phyloP scores from a whole-genome alignment of 1,140 invertebrate genomes.

The Drosophila nebulosa region DNA sequence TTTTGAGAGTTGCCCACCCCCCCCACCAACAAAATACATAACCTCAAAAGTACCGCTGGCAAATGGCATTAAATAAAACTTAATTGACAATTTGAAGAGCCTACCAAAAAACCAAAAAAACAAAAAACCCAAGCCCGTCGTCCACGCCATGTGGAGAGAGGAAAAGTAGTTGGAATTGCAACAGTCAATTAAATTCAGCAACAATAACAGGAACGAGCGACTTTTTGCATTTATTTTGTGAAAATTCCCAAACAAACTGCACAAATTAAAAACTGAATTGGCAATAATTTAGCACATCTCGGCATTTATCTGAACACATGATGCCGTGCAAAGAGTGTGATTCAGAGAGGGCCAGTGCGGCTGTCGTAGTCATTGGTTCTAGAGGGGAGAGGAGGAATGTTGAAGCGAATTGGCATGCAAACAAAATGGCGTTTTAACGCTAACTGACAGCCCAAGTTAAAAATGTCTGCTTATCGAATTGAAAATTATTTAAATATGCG shows the following conservation, averaged over 20 bases:
- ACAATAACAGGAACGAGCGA: conserved; percentile 22
- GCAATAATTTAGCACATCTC: conserved; percentile 76
- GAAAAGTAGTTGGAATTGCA: conserved; percentile 22
- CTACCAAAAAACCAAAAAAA: background rate
- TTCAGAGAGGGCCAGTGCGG: too few species aligned
- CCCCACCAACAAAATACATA: conserved; percentile 38
- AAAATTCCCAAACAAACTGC: conserved; percentile 62
- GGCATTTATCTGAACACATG: conserved; percentile 45
- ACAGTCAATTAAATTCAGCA: conserved; percentile 66
- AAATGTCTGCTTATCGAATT: conserved; percentile 80
- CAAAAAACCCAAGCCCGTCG: background rate
- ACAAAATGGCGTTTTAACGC: conserved; percentile 77
- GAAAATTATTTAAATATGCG: conserved; percentile 80
- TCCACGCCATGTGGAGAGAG: background rate
- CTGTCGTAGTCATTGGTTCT: too few species aligned
- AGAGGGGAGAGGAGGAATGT: too few species aligned
- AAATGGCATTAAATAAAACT: conserved; percentile 80
- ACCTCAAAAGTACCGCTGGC: conserved; percentile 61
- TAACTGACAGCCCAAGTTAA: conserved; percentile 79
- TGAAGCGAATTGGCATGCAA: conserved; percentile 46
- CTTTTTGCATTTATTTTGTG: conserved; percentile 69
- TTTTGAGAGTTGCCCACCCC: conserved; percentile 20
- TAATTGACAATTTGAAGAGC: conserved; percentile 78
- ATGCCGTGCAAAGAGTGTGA: background rate
- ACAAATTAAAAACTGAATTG: conserved; percentile 76